These are phyloP conservation scores for Catharus ustulatus DNA, from an alignment of 2,797 vertebrate species.

Conservation along the genomic window DNA sequence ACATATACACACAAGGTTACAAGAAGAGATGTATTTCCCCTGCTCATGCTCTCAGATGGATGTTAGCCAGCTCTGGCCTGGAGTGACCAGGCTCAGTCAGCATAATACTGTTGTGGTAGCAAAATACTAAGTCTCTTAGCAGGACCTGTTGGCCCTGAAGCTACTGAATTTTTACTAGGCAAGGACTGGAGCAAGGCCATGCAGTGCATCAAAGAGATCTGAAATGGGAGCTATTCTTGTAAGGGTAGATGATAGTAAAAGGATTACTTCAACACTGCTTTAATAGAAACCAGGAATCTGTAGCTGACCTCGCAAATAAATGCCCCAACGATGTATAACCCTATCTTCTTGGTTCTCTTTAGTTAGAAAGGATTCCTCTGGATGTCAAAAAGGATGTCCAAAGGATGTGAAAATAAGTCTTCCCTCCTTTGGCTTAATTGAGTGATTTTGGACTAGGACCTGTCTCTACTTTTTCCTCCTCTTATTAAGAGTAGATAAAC, in stretches of 20 bases:
- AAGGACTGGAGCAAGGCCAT: background rate
- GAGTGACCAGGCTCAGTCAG: background rate
- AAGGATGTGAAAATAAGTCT: background rate
- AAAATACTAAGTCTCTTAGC: background rate
- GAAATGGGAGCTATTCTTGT: fast-evolving
- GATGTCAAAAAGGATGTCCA: background rate
- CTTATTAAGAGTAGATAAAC: background rate
- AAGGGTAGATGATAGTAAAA: background rate
- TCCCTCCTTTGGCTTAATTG: background rate
- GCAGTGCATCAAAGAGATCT: fast-evolving
- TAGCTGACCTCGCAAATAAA: background rate
- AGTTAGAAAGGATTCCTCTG: background rate
- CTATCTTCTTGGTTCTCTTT: background rate
- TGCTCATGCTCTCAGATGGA: background rate
- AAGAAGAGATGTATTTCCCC: background rate
- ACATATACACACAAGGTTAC: background rate
- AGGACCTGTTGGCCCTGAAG: background rate
- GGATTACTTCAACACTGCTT: background rate
- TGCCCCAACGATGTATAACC: background rate
- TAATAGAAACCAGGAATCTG: background rate
- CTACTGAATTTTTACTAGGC: background rate
- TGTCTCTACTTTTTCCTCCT: background rate
- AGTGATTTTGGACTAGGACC: background rate
- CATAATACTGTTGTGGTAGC: background rate
- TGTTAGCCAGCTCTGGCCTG: background rate